Base-by-base conservation (phyloP, 92 coral and sea anemone genomes). In the Bergia sp. region DNA sequence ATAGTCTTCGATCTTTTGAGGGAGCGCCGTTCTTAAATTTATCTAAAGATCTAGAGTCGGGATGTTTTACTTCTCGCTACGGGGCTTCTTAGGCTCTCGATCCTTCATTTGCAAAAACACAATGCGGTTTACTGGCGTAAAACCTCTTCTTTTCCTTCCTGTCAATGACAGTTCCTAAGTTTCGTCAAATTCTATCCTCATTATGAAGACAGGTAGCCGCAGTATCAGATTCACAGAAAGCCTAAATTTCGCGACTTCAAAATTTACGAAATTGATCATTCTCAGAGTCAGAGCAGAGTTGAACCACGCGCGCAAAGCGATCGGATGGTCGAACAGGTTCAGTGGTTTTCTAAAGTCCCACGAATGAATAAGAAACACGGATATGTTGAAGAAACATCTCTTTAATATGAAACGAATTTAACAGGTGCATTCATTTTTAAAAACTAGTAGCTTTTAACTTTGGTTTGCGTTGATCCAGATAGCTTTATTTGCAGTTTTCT, bases 61-160 rank as follows among this genome's bases (percentile, higher is more conserved):
- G 87, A 84, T 84, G 73, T 82, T 65, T 42, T 40, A 2, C 29
- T 64, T 61, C 58, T 29, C 40, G 87, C 67, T 69, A 43, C 42
- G 6, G 29, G 78, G 74, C 87, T 44, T 45, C 78, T 3, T 29
- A 29, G 29, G 29, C 29, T 29, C 12, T 47, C 77, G 61, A 45
- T n/a, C n/a, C 87, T 72, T 84, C 87, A 84, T 71, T 84, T 84
- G 87, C 87, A 71, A 82, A 82, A 82, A 82, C 38, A 82, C 77
- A 82, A 82, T 82, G 75, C 76, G 75, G 86, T 65, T 42, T 82
- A 45, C 73, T 82, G 40, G 86, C 86, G 85, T 71, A 84, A 84
- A 84, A 37, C 87, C 37, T 84, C 40, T 71, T 84, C 87, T 84
- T 84, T 79, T 84, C 78, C 87, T 84, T 84, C 87, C 87, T 84